A percentile compares a stretch with the other conserved stretches of the same genome.
phyloP scores from a whole-genome alignment of 2,888 invertebrate species.

The Megalurothrips usitatus region DNA sequence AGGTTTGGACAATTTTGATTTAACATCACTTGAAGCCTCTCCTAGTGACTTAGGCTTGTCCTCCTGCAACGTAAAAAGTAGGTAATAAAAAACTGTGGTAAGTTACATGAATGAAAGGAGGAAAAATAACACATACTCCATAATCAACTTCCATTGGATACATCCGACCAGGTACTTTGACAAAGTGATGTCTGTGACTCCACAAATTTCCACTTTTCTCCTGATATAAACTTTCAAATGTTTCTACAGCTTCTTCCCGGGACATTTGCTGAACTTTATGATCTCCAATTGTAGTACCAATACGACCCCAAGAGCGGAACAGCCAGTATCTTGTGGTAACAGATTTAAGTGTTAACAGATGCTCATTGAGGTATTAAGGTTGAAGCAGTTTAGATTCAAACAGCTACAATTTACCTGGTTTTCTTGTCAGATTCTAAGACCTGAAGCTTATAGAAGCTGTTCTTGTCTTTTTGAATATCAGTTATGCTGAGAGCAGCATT shows the following conservation, averaged over 20 bases:
- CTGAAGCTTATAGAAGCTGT: slow-evolving; percentile 94
- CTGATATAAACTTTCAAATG: slow-evolving; percentile 58
- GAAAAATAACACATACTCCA: slow-evolving; percentile 47
- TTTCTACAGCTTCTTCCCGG: slow-evolving; percentile 54
- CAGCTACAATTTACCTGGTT: slow-evolving; percentile 50
- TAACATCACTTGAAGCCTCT: slow-evolving; percentile 38
- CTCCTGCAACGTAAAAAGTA: slow-evolving; percentile 40
- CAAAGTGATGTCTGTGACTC: slow-evolving; percentile 50
- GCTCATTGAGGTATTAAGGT: background rate
- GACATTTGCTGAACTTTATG: slow-evolving; percentile 56
- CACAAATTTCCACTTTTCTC: slow-evolving; percentile 78
- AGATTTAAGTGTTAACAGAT: slow-evolving; percentile 29
- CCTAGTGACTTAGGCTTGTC: slow-evolving; percentile 46
- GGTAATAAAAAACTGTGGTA: background rate
- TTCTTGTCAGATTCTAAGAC: slow-evolving; percentile 69
- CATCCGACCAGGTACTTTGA: slow-evolving; percentile 65
- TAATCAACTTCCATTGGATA: slow-evolving; percentile 89
- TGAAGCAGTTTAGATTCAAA: background rate
- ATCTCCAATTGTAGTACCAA: slow-evolving; percentile 88
- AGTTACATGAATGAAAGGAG: slow-evolving; percentile 16
- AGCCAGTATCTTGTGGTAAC: slow-evolving; percentile 60
- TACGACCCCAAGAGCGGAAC: slow-evolving; percentile 93
- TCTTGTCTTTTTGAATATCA: slow-evolving; percentile 80
- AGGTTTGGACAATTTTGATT: slow-evolving; percentile 65
- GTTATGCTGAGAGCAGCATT: slow-evolving; percentile 78